Base-by-base conservation (phyloP, 2,797 vertebrate genomes). In the Buphagus erythrorhynchus region DNA sequence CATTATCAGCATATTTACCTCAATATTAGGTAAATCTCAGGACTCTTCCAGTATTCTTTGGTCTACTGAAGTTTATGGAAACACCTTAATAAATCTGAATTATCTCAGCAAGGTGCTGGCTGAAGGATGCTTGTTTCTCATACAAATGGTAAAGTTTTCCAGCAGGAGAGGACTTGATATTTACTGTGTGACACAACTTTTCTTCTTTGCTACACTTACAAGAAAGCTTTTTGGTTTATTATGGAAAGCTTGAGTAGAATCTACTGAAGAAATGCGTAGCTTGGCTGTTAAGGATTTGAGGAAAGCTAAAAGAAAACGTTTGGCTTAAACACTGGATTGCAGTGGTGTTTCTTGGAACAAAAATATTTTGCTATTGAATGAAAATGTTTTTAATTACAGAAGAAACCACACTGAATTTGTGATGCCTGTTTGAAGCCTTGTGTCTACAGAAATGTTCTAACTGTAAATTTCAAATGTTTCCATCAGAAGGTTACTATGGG, bases 311-410 rank as follows among this genome's bases (percentile, higher is more conserved):
- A 77, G 59, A 87, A 95, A 94, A 92, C 1, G 15, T 68, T 92
- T 54, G n/a, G 52, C 43, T 85, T 80, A 66, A 95, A 85, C 51
- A 72, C 20, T 88, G 92, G 33, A 58, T 89, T 92, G 52, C 49
- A 83, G 58, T 79, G 54, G 38, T 80, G 26, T 85, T 68, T 93
- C 88, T 72, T 93, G 81, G 81, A 93, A 89, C 57, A 92, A 95
- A 92, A 95, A 96, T 96, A 94, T 92, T 88, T 92, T 95, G 28
- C 57, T 51, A 74, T 71, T 92, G 58, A 92, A 96, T 68, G 15
- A 92, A 96, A 96, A 93, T 94, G 94, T 95, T 95, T 94, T 82
- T 95, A 93, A 89, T 89, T 92, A 68, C 42, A 63, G 26, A 59
- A 90, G 62, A 93, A 91, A 85, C 33, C 54, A 75, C 42, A 35